Conservation (phyloP, 2,113 vertebrate species). For the human region GRCh38 chr5:169001001-169001500, state of each 20-base stretch:
- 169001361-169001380: background rate
- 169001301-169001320: background rate
- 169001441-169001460: background rate
- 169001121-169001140: background rate
- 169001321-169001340: background rate
- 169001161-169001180: background rate
- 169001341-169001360: background rate
- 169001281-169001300: background rate
- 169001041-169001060: background rate
- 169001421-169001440: background rate
- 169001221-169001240: background rate
- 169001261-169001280: background rate
- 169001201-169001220: background rate
- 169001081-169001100: background rate
- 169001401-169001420: conserved; percentile 19
- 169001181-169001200: background rate
- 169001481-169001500: background rate
- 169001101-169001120: background rate
- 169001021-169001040: background rate
- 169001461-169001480: background rate
- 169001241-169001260: background rate
- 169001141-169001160: background rate
- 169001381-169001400: background rate
- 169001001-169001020: background rate
- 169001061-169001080: background rate